phyloP scores from a whole-genome alignment of 2,113 vertebrate genomes.

The Laticauda colubrina region DNA sequence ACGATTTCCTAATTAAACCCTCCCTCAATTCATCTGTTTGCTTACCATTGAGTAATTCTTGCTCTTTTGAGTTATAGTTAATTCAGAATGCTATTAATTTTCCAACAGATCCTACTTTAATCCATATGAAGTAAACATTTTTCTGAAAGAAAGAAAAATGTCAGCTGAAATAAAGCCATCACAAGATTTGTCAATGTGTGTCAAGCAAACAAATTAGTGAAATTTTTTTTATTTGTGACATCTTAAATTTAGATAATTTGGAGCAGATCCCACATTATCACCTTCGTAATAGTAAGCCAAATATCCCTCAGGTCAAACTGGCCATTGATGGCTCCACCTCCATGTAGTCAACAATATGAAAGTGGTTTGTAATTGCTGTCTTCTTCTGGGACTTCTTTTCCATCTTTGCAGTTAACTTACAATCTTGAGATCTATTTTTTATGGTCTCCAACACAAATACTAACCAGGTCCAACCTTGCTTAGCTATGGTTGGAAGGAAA shows the following conservation, averaged over 20 bases:
- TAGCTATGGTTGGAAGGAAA: neutral
- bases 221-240: neutral
- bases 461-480: neutral
- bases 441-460: neutral
- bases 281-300: neutral
- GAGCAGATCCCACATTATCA: neutral
- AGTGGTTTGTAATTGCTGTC: neutral
- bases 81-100: constrained; percentile 32
- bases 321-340: neutral
- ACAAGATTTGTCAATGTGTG: neutral
- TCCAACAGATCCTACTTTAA: neutral
- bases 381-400: neutral
- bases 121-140: neutral
- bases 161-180: neutral
- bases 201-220: neutral
- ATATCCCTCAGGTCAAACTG: neutral
- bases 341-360: neutral
- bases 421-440: neutral
- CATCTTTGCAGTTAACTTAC: neutral
- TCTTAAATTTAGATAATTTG: neutral
- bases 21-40: constrained; percentile 17
- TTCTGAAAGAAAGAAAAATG: neutral
- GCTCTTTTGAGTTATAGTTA: constrained; percentile 22
- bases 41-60: constrained; percentile 8
- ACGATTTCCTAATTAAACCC: constrained; percentile 7